A percentile compares a stretch with the other conserved stretches of the same genome.
Evolutionary conservation across 2,888 invertebrate genomes (phyloP).

Genomic region (Anthophora plumipes): DNA sequence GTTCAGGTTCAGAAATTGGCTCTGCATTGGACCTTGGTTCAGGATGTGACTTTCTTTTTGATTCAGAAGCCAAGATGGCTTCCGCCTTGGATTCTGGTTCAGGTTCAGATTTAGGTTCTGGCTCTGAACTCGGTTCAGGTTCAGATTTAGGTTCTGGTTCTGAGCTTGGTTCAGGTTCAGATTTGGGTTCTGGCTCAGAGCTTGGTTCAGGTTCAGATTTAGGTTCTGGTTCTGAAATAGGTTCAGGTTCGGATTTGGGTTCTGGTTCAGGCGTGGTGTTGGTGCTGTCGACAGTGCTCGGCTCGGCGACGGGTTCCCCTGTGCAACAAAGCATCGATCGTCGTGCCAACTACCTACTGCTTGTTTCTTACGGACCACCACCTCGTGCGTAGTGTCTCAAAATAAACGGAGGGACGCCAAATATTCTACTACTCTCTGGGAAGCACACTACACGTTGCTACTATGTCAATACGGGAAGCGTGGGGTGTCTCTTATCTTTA

Average conservation of each 20-base stretch:
- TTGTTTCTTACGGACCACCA: slow-evolving; percentile 74
- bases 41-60: slow-evolving; percentile 82
- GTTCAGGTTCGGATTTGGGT: slow-evolving; percentile 83
- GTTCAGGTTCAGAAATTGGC: slow-evolving; percentile 76
- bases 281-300: slow-evolving; percentile 81
- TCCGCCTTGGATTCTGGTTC: slow-evolving; percentile 83
- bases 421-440: slow-evolving; percentile 51
- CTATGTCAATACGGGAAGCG: slow-evolving; percentile 57
- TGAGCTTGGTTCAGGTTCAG: slow-evolving; percentile 84
- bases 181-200: slow-evolving; percentile 79
- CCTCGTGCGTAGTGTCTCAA: slow-evolving; percentile 76
- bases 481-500: slow-evolving; percentile 19
- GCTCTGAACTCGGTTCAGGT: slow-evolving; percentile 82
- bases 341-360: slow-evolving; percentile 79
- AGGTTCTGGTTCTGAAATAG: slow-evolving; percentile 78
- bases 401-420: slow-evolving; percentile 54
- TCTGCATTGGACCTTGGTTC: slow-evolving; percentile 81
- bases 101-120: slow-evolving; percentile 81
- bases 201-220: slow-evolving; percentile 81
- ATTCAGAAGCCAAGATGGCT: slow-evolving; percentile 82
- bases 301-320: slow-evolving; percentile 82
- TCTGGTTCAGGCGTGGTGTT: slow-evolving; percentile 80
- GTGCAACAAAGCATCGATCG: slow-evolving; percentile 84
- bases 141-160: slow-evolving; percentile 73
- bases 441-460: slow-evolving; percentile 62